Evolutionary conservation across 2,797 vertebrate species (phyloP), one percentile per base, ranked within the genome.

Genomic region (Uromys caudimaculatus): DNA sequence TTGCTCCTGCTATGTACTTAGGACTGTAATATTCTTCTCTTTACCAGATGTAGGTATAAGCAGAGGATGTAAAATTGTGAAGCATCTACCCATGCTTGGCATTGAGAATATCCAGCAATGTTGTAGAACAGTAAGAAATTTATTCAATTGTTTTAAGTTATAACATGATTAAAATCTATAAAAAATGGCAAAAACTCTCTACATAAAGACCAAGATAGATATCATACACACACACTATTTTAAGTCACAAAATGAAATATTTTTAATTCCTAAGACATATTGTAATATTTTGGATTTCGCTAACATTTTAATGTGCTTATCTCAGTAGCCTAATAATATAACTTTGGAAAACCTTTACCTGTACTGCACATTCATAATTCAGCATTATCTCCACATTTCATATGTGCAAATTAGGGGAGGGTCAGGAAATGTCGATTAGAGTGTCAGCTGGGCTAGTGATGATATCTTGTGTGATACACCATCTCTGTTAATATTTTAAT

Each of bases 341-440:
- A 83, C 35, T 47, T 71, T 88, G 12, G 50, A 71, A 90, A 64
- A 11, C 8, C 19, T 21, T 38, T 54, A 35, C 44, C 58, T 73
- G 44, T 19, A 21, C 35, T 54, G 4, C 32, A 38, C 6, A 58
- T 54, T 92, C n/a, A 73, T 67, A 92, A 35, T 67, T 88, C 77
- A 92, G 29, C 44, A 73, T 89, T 77, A 90, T 79, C 92, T 83
- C 64, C 35, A 54, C 64, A 62, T 79, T 90, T 91, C 56, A 90
- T 54, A 54, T 41, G 64, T 32, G 19, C 29, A 87, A 77, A 77
- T 87, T 54, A 90, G 62, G 60, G 35, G 19, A 95, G 64, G 29
- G 67, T 3, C 38, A 73, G 52, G 38, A 50, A 89, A 32, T 89
- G 54, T 24, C 60, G 29, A 88, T 92, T 85, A 91, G 41, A 85